Evolutionary conservation across 2,113 vertebrate species (phyloP), one percentile per base, ranked within the genome.

Genomic region (Cheilinus undulatus): DNA sequence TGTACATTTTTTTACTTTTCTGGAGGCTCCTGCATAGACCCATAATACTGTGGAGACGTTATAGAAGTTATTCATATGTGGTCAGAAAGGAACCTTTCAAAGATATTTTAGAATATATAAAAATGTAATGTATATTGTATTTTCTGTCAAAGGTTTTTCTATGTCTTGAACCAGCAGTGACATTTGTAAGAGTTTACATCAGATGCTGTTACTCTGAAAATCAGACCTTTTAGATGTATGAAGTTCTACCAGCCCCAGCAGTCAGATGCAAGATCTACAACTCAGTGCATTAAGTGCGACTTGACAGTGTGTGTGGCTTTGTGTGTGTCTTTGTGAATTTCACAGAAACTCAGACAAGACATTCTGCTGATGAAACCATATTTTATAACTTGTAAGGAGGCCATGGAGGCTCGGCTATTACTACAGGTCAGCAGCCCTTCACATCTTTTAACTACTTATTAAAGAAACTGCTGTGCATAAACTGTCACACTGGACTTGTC

Each of bases 281-380:
- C n/a, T 58, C 7, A n/a, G 19, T 26, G 12, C 22, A 34, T 45
- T 15, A 30, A 30, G 19, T 57, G 14, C 22, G 46, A 69, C 15
- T 58, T 22, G 48, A n/a, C 38, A 23, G 9, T 19, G 3, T 30
- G 13, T 51, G 30, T 45, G 15, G 53, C 19, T 61, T 0, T 28
- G 4, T 59, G 40, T 34, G 66, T 65, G 53, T 67, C 32, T 2
- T 60, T 34, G 32, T n/a, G n/a, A n/a, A n/a, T n/a, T n/a, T 78
- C 12, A 4, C 90, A 99, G 98, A 99, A 99, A 89, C 93, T 99
- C 57, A 97, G 97, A 61, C 97, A 99, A 90, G 98, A 99, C 83
- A 98, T 99, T 88, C 91, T 99, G 69, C 86, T 97, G 50, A 99
- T 99, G 98, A 99, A 99, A 91, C 98, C 98, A 0, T 99, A 99